A percentile compares a stretch with the other conserved stretches of the same genome.
These are phyloP conservation scores for Corella eumyota DNA, from an alignment of 23 tunicate genomes.

Conservation along the genomic window DNA sequence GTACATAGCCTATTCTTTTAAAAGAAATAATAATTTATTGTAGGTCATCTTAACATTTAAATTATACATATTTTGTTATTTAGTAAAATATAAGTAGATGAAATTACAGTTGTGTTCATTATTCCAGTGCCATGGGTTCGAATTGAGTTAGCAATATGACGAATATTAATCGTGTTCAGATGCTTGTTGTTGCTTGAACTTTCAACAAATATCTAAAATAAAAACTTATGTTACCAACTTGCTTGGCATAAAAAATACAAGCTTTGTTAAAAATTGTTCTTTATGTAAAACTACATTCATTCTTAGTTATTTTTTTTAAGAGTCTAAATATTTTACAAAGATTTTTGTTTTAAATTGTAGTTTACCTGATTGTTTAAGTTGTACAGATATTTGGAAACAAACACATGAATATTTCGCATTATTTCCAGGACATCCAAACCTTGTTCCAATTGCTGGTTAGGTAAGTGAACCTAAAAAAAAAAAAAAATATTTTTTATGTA, in stretches of 20 bases:
- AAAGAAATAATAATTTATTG: too few species aligned
- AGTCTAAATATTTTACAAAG: too few species aligned
- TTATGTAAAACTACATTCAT: too few species aligned
- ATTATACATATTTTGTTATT: too few species aligned
- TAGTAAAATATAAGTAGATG: too few species aligned
- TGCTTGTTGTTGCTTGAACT: slow-evolving; percentile 91
- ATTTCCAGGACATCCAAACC: slow-evolving; percentile 88
- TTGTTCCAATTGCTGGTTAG: slow-evolving; percentile 89
- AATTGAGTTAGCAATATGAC: slow-evolving; percentile 90
- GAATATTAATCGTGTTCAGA: slow-evolving; percentile 86
- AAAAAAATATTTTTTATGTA: not conserved
- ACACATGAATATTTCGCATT: slow-evolving; percentile 91
- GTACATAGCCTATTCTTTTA: too few species aligned
- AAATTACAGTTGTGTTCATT: slow-evolving; percentile 90
- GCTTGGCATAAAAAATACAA: too few species aligned
- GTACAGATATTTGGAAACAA: slow-evolving; percentile 78
- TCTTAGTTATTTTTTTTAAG: too few species aligned
- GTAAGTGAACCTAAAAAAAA: slow-evolving; percentile 59
- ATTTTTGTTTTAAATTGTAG: not conserved
- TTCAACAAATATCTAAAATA: slow-evolving; percentile 70
- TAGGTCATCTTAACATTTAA: too few species aligned
- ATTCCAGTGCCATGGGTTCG: slow-evolving; percentile 92
- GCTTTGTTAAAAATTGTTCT: too few species aligned
- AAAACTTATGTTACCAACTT: slow-evolving; percentile 1
- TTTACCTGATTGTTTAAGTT: slow-evolving; percentile 90